phyloP scores from a whole-genome alignment of 2,113 vertebrate species.

The Oceanodroma tethys region DNA sequence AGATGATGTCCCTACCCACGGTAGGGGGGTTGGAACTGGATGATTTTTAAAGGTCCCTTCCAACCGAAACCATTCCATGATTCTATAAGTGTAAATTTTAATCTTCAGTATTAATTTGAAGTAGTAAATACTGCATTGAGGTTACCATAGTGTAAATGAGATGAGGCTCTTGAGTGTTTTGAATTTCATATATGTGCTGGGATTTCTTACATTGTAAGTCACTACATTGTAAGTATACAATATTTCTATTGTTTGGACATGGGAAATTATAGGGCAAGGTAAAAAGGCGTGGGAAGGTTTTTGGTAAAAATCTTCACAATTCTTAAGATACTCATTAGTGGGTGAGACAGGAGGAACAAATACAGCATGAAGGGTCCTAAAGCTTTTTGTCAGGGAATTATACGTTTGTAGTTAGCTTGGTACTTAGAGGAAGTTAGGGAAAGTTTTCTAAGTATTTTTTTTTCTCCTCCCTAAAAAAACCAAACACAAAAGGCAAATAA shows the following conservation, averaged over 20 bases:
- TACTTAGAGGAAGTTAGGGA: neutral
- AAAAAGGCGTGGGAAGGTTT: neutral
- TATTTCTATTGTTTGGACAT: neutral
- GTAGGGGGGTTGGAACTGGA: neutral
- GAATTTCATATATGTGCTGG: neutral
- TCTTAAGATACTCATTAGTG: neutral
- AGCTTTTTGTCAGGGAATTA: neutral
- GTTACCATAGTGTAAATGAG: neutral
- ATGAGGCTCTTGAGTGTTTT: neutral
- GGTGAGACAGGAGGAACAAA: neutral
- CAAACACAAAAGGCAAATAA: neutral
- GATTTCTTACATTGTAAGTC: neutral
- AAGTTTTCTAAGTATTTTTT: neutral
- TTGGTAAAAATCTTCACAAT: neutral
- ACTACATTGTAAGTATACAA: fast-evolving
- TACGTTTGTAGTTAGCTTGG: neutral
- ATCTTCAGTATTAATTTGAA: neutral
- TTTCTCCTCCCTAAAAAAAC: neutral
- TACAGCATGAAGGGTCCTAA: neutral
- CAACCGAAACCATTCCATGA: neutral
- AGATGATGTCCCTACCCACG: neutral
- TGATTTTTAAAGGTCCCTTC: neutral
- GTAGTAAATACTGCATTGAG: neutral
- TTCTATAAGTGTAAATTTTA: neutral
- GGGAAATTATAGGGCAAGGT: neutral